Evolutionary conservation across 2,888 invertebrate species (phyloP).

Genomic region (Apamea anceps): DNA sequence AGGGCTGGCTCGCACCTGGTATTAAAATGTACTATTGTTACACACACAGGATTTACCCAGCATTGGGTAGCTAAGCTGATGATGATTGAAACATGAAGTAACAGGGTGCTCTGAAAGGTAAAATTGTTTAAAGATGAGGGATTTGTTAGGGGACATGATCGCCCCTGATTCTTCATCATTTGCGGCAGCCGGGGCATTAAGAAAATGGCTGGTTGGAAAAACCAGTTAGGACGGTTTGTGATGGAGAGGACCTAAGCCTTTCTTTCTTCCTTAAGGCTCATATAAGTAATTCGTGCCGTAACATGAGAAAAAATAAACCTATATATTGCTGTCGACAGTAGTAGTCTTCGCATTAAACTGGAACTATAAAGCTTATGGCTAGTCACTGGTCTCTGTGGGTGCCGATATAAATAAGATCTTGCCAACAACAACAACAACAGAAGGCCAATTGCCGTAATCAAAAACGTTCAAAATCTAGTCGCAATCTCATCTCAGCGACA

Average conservation of each 20-base stretch:
- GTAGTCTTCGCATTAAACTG: not conserved
- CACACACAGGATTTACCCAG: constrained; percentile 33
- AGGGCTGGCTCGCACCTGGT: constrained; percentile 81
- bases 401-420: not conserved
- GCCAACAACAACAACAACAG: not conserved
- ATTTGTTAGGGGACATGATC: not conserved
- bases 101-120: not conserved
- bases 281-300: not conserved
- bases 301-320: not conserved
- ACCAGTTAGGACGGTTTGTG: not conserved
- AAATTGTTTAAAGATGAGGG: not conserved
- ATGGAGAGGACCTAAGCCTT: too few species aligned
- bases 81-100: constrained; percentile 35
- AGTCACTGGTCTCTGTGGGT: not conserved
- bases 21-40: constrained; percentile 63
- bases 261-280: too few species aligned
- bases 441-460: not conserved
- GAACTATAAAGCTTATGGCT: not conserved
- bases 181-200: not conserved
- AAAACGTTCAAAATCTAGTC: not conserved
- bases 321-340: not conserved
- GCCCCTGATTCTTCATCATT: not conserved
- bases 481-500: not conserved
- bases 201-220: not conserved
- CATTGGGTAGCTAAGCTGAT: constrained; percentile 33